Evolutionary conservation across 2,113 vertebrate species (phyloP).

Genomic region (Saiga tatarica): DNA sequence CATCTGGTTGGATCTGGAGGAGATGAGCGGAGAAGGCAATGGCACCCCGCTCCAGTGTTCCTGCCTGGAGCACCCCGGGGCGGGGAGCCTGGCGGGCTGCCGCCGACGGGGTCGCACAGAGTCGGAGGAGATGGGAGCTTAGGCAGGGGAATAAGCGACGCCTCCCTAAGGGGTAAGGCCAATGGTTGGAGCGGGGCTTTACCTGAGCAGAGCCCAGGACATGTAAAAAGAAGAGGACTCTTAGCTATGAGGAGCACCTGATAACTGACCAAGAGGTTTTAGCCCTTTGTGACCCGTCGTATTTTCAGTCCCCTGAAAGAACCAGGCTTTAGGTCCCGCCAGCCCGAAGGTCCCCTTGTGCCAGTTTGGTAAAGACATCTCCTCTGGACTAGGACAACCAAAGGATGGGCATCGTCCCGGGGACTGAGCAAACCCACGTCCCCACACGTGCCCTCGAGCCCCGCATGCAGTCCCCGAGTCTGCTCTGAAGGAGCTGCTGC

Average conservation of each 20-base stretch:
- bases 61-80: too few relatives aligned
- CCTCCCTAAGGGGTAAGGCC: background rate
- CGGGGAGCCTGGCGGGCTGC: too few relatives aligned
- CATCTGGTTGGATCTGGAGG: background rate
- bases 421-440: background rate
- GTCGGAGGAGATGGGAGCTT: background rate
- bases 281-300: accelerated
- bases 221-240: background rate
- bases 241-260: accelerated
- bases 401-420: background rate
- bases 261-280: background rate
- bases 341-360: background rate
- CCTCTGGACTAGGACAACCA: too few relatives aligned
- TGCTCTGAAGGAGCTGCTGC: accelerated
- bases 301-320: accelerated
- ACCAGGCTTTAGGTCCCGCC: accelerated
- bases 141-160: background rate
- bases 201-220: background rate
- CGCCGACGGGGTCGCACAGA: too few relatives aligned
- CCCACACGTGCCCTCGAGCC: background rate
- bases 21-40: accelerated
- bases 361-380: background rate
- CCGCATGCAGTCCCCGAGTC: accelerated
- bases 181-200: background rate
- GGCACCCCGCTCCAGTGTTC: too few relatives aligned